Conservation (phyloP, 2,113 vertebrate genomes). For the Cyanoliseus patagonus region DNA sequence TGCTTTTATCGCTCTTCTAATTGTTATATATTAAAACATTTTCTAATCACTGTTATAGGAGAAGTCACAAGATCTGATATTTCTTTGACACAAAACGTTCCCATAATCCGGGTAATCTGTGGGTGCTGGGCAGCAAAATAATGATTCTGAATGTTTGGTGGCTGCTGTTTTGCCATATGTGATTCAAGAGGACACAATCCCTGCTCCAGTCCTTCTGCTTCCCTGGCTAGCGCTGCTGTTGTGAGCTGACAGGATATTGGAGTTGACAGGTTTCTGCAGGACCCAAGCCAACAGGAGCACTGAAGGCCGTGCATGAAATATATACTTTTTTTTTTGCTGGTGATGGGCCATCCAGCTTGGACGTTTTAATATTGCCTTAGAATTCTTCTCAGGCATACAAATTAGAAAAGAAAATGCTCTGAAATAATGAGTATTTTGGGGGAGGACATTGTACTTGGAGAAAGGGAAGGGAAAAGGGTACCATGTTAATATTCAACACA, state of each 20-base stretch:
- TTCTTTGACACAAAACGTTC: neutral
- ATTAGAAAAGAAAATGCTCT: neutral
- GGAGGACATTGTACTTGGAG: neutral
- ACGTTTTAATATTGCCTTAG: neutral
- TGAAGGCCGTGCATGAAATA: neutral
- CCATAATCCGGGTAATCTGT: neutral
- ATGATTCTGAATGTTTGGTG: neutral
- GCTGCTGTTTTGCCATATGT: neutral
- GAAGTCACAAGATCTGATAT: neutral
- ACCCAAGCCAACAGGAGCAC: neutral
- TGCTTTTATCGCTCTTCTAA: neutral
- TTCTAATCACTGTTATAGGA: neutral
- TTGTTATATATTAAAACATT: neutral
- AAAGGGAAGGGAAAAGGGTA: neutral
- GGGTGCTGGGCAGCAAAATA: neutral
- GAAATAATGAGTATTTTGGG: neutral
- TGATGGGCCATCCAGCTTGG: neutral
- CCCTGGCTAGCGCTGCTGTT: neutral
- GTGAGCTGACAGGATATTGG: neutral
- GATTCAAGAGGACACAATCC: neutral
- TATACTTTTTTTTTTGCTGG: neutral
- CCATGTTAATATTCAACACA: neutral
- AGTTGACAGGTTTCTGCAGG: constrained; percentile 1
- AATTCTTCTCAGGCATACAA: neutral
- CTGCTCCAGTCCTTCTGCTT: neutral